Base-by-base conservation (phyloP, 1,140 invertebrate genomes). In the Brachionus asplanchnoidis region DNA sequence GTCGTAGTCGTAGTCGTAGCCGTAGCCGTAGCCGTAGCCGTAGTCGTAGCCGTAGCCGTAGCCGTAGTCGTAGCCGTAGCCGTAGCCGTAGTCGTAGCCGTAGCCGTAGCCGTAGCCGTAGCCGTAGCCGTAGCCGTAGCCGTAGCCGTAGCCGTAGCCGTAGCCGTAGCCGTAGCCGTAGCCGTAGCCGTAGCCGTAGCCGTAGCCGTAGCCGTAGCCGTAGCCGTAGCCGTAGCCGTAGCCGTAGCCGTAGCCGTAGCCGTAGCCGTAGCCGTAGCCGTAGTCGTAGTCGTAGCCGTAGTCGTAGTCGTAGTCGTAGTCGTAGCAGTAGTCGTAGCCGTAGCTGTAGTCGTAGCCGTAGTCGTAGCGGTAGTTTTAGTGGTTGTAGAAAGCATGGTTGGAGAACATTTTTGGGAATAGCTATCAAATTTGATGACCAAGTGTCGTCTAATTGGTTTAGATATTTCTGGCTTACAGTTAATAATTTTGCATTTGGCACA, bases 401-500 rank as follows among this genome's bases (percentile, higher is more conserved):
- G n/a, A 42, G 36, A 17, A 28, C 66, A 70, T 70, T 70, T 70
- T 9, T 70, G 26, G 14, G 12, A 36, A 70, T 70, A 75, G 40
- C 20, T 75, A 23, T 75, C 66, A 68, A 32, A 68, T 32, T 68
- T 68, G 11, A 68, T 32, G 14, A 40, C 14, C 26, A 77, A 23
- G 40, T 82, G 79, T 46, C 36, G 26, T 20, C 40, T 60, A 42
- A 82, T 65, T 12, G 79, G 60, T 14, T 26, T 26, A 3, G 60
- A 4, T 23, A 28, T 42, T 20, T 82, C 11, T n/a, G 9, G 11
- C 5, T 65, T 50, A 46, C 79, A 82, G 14, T 44, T 65, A 12
- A 82, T 40, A 20, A 53, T 82, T 28, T 82, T 82, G 23, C 79
- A 82, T 44, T 65, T 65, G 32, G 79, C 36, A 68, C 79, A 82